Conservation (phyloP, 1,140 invertebrate genomes). For the Pseudomyrmex flavicornis region DNA sequence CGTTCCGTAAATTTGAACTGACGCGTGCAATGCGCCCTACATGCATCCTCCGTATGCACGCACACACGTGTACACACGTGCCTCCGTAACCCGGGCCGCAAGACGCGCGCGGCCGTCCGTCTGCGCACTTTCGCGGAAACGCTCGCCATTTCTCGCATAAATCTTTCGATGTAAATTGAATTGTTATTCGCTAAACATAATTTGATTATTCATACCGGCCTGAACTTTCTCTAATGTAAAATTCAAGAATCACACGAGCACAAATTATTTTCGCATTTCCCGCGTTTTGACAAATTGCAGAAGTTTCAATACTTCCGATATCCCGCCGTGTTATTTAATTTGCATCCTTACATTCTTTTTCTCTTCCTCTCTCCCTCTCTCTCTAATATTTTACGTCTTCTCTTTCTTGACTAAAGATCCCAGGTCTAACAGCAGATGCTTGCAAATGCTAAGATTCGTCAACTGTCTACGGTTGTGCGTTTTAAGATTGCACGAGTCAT, state of each 20-base stretch:
- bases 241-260: not conserved
- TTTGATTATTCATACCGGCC: not conserved
- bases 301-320: not conserved
- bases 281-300: not conserved
- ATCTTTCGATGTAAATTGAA: conserved; percentile 37
- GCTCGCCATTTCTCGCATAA: conserved; percentile 12
- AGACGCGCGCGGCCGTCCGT: conserved; percentile 15
- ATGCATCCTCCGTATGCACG: conserved; percentile 27
- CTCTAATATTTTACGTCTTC: not conserved
- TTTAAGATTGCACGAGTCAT: conserved; percentile 7
- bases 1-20: conserved; percentile 56
- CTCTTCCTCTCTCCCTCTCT: no score
- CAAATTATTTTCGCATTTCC: not conserved
- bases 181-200: conserved; percentile 21
- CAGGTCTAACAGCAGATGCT: not conserved
- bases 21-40: conserved; percentile 47
- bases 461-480: not conserved
- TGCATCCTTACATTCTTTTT: no score
- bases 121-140: conserved; percentile 20
- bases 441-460: not conserved
- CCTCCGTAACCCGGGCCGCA: not conserved
- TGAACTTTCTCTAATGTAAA: not conserved
- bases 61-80: conserved; percentile 20
- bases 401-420: not conserved
- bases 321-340: not conserved